Evolutionary conservation across 1,140 invertebrate species (phyloP), one percentile per base, ranked within the genome.

Genomic region (Zaprionus gabonicus): DNA sequence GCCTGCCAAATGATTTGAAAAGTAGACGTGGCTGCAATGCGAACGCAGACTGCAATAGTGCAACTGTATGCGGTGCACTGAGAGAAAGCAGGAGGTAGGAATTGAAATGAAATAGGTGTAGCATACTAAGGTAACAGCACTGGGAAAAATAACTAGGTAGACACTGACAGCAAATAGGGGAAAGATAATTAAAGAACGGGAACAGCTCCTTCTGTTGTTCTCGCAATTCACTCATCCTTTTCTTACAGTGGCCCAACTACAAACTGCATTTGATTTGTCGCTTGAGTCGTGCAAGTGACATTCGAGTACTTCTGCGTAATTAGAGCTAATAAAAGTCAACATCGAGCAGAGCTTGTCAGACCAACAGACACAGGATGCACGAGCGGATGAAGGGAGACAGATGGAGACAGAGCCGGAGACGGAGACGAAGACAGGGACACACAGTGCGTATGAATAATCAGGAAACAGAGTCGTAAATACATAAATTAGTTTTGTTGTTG

Each of bases 301-400:
- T 76, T 78, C 74, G 78, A 84, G 82, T 73, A 76, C 75, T 86
- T 81, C 77, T 78, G 71, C 82, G 68, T 79, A 82, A 85, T 82
- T 86, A 67, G 71, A 85, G 82, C 82, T 85, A 86, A 85, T 86
- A 76, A 85, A 86, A 83, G 80, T 80, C 83, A 87, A 87, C 80
- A 73, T 46, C 34, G 25, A 60, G 38, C 34, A 31, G 51, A 27
- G 15, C 38, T 68, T 12, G 44, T 34, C 44, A 63, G 62, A 57
- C 23, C 36, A 44, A 17, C 23, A 23, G 41, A 20, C 53, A 56
- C 46, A 51, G 46, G 46, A 20, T 20, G 46, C 46, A 51, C 20
- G 46, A 51, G 46, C 46, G 20, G 38, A 65, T 41, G n/a, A 41
- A 65, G 51, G 12, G 17, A 15, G 38, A 36, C 28, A 46, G 28